Base-by-base conservation (phyloP, 1,140 invertebrate species). In the Drosophila miranda region DNA sequence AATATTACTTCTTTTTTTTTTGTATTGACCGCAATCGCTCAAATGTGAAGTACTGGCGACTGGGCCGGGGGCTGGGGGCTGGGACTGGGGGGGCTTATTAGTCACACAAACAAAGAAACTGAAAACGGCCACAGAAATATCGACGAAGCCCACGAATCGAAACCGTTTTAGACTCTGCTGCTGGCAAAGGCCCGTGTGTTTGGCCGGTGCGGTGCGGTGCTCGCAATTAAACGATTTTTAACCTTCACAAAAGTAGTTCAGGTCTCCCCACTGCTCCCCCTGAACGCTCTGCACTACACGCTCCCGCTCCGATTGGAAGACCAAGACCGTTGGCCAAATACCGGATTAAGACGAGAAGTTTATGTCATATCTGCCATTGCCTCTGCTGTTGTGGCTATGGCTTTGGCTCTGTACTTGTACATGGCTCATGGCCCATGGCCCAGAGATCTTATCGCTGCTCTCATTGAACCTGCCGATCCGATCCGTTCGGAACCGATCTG, bases 21-120 rank as follows among this genome's bases (percentile, higher is more conserved):
- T 71, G 69, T 82, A 89, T 87, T 89, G 87, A 89, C 87, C 87
- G 87, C 86, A 78, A 89, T 89, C 87, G 87, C 79, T 89, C 78
- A 83, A 79, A 89, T 89, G 87, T 89, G 82, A 89, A 89, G 76
- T 84, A 67, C 62, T 64, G 64, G 38, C 9, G 9, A 34, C 30
- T 4, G 30, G 30, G 23, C 19, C 13, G 34, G 21, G 8, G 23
- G 52, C 38, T 52, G 59, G 57, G 63, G 63, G 38, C n/a, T 30
- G 28, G 8, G 28, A 26, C 23, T 26, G 30, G 30, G 28, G 28
- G 30, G 30, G 9, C 30, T 34, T 11, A 34, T 34, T 34, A 54
- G 48, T 68, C 64, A 44, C 77, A 81, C 67, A 76, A 73, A 69
- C 54, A 58, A 44, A 63, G 58, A 53, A 70, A 68, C 34, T 43